These are phyloP conservation scores for Drosophila falleni DNA, from an alignment of 2,888 invertebrate genomes.

Conservation along the genomic window DNA sequence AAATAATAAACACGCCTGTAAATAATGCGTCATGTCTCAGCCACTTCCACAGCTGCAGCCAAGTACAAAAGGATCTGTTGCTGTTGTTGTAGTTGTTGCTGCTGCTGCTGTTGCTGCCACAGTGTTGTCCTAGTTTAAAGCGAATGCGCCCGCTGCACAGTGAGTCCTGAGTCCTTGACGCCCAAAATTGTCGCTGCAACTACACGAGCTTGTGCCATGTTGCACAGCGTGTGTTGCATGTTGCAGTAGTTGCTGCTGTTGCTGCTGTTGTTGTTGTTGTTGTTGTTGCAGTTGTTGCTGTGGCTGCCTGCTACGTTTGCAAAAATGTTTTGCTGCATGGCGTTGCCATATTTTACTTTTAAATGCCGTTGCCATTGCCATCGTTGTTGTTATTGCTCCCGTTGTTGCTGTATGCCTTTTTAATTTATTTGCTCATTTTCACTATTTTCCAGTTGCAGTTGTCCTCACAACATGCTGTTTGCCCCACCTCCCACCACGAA, in stretches of 20 bases:
- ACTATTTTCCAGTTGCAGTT: conserved; percentile 64
- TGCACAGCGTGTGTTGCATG: conserved; percentile 81
- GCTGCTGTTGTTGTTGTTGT: conserved; percentile 37
- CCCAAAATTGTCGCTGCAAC: conserved; percentile 61
- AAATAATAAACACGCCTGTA: conserved; percentile 80
- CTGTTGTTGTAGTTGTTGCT: background rate
- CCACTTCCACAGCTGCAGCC: conserved; percentile 41
- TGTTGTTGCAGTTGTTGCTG: conserved; percentile 49
- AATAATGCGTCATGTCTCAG: conserved; percentile 69
- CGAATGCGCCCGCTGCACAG: conserved; percentile 32
- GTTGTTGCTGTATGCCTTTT: conserved; percentile 55
- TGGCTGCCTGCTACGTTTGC: conserved; percentile 66
- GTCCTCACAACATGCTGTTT: conserved; percentile 42
- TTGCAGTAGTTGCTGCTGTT: conserved; percentile 53
- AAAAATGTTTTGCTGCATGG: conserved; percentile 78
- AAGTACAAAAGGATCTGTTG: conserved; percentile 23
- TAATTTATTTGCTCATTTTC: conserved; percentile 82
- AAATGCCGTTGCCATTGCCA: conserved; percentile 60
- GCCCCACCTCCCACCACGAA: conserved; percentile 22
- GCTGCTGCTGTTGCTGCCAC: conserved; percentile 15
- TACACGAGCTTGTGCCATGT: conserved; percentile 61
- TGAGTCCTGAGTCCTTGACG: conserved; percentile 43
- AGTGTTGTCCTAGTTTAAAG: conserved; percentile 47
- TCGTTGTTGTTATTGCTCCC: conserved; percentile 12
- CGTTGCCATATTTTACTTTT: conserved; percentile 80